Base-by-base conservation (phyloP, 2,888 invertebrate species). In the Odontocerum albicorne region DNA sequence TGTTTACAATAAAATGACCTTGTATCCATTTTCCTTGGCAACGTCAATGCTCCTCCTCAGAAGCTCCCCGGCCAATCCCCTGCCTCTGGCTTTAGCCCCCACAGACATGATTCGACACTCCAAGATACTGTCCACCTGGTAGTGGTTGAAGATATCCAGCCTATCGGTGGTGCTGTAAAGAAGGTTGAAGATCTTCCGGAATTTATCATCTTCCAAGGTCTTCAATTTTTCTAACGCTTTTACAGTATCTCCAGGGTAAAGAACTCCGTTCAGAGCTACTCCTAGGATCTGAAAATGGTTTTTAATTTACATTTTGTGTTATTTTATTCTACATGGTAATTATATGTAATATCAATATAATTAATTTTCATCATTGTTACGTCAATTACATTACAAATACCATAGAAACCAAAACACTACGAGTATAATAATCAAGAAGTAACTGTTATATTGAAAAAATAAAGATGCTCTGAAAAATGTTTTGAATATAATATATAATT, bases 91-190 rank as follows among this genome's bases (percentile, higher is more conserved):
- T 61, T 73, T 70, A 51, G 82, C 77, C 57, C 88, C 86, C 16
- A 92, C 90, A 6, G 90, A 90, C 32, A 92, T 81, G 63, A 92
- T 91, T 58, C 91, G 80, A 64, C 90, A 83, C 72, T 92, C 92
- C 66, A 92, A 84, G 40, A 90, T 81, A 64, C 83, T 81, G 15
- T 87, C 84, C 39, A 88, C 85, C 59, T 80, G 68, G 68, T 84
- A 88, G 61, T 75, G 77, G 8, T 69, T 72, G 67, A 90, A 92
- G 15, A 92, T 73, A 68, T 90, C 83, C 55, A 86, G 67, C 62
- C 84, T 82, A 45, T 83, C 79, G 69, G 87, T 89, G 43, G 86
- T 80, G 38, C 80, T 80, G 72, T 89, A 87, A 15, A 92, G 77
- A 59, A 91, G 80, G 44, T 85, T 85, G 67, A 91, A 90, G 63